Evolutionary conservation across 2,113 vertebrate genomes (phyloP), one percentile per base, ranked within the genome.

Genomic region (Noctilio leporinus): DNA sequence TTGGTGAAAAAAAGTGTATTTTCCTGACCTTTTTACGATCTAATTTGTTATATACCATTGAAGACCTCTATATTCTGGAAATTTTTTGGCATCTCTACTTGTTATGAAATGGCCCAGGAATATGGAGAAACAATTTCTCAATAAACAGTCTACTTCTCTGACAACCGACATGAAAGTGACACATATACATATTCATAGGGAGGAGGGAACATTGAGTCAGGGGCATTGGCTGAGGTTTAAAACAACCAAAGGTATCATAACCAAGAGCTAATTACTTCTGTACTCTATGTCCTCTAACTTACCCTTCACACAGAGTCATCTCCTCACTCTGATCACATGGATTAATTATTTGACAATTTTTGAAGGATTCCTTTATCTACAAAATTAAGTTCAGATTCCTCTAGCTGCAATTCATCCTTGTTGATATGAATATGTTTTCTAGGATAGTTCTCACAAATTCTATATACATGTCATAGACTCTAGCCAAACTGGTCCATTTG

Each of bases 61-160:
- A 95, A 81, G 28, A 89, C 72, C 49, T 94, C 78, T 90, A 97
- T 96, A 95, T 96, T 77, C 93, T 95, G 93, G 72, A 94, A 22
- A 87, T 14, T 78, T 86, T 26, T 22, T 95, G 65, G 76, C 80
- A 85, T 92, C 67, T 94, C 80, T 95, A 38, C 22, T 93, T 80
- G 53, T n/a, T 89, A 85, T 64, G 45, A 91, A 96, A 89, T 65
- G 64, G 35, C 20, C n/a, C 59, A 93, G 15, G 30, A 86, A 91
- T 75, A 84, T 3, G 55, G 15, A 93, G 57, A 87, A 96, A 81
- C 2, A 1, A 43, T 65, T 93, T 96, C 70, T 80, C 40, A 67
- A 15, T 82, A 30, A 90, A 86, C 4, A 62, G 6, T 64, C 49
- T 28, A 35, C 57, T 91, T 91, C 93, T 83, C 53, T 92, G n/a